Conservation (phyloP, 2,888 invertebrate species). For the Patella pellucida region DNA sequence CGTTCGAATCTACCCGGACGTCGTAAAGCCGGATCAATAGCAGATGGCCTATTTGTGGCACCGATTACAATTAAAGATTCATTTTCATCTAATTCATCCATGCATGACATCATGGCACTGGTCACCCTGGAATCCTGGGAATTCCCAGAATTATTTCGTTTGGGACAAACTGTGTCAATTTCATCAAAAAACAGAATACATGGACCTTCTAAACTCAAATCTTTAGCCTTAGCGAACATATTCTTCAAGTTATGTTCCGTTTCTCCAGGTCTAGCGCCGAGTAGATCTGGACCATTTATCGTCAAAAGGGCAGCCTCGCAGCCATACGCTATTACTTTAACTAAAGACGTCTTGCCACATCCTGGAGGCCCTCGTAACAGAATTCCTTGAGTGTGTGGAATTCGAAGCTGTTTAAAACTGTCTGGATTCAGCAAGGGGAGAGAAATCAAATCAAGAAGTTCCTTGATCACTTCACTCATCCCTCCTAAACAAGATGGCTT, state of each 20-base stretch:
- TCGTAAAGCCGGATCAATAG: conserved; percentile 73
- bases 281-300: conserved; percentile 72
- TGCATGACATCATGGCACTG: conserved; percentile 72
- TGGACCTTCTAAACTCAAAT: conserved; percentile 67
- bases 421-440: conserved; percentile 36
- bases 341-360: conserved; percentile 75
- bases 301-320: conserved; percentile 72
- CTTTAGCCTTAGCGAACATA: conserved; percentile 72
- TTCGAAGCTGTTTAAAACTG: conserved; percentile 31
- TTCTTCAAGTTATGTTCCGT: conserved; percentile 73
- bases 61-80: conserved; percentile 74
- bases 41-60: conserved; percentile 74
- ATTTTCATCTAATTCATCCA: conserved; percentile 72
- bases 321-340: conserved; percentile 76
- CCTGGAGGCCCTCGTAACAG: conserved; percentile 64
- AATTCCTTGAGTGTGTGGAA: conserved; percentile 49
- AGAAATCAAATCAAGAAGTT: conserved; percentile 49
- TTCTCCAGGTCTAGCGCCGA: conserved; percentile 74
- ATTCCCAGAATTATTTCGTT: conserved; percentile 36
- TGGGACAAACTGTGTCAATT: conserved; percentile 65
- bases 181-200: conserved; percentile 72
- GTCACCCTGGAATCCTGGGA: conserved; percentile 71
- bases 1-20: conserved; percentile 75
- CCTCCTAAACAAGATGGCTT: conserved; percentile 45
- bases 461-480: conserved; percentile 40